A percentile compares a stretch with the other conserved stretches of the same genome.
Conservation (phyloP, 2,888 invertebrate genomes). For the Monochamus alternatus region DNA sequence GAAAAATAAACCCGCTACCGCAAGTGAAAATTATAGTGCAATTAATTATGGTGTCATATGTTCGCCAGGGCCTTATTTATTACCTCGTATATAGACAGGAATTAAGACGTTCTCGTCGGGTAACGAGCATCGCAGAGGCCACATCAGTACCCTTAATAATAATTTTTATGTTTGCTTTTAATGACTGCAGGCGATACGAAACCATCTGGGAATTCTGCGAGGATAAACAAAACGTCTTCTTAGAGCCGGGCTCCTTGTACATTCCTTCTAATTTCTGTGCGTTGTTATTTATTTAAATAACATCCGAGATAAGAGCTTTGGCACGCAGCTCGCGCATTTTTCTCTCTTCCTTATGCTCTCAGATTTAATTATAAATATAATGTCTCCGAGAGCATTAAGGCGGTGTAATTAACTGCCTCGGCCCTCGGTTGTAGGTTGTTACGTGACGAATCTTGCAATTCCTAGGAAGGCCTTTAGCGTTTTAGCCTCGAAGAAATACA, state of each 20-base stretch:
- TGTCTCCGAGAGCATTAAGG: slow-evolving; percentile 53
- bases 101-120: slow-evolving; percentile 42
- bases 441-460: slow-evolving; percentile 31
- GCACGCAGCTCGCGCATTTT: slow-evolving; percentile 47
- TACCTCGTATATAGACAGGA: slow-evolving; percentile 38
- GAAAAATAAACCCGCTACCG: slow-evolving; percentile 38
- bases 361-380: slow-evolving; percentile 56
- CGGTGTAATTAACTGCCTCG: slow-evolving; percentile 52
- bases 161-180: slow-evolving; percentile 41
- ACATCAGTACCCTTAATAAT: slow-evolving; percentile 40
- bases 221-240: slow-evolving; percentile 40
- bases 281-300: slow-evolving; percentile 52
- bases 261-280: slow-evolving; percentile 47
- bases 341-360: slow-evolving; percentile 57
- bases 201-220: slow-evolving; percentile 30
- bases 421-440: slow-evolving; percentile 38
- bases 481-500: too few species aligned
- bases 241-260: slow-evolving; percentile 29
- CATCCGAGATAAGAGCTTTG: slow-evolving; percentile 49
- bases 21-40: slow-evolving; percentile 40
- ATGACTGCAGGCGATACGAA: slow-evolving; percentile 29
- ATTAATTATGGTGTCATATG: slow-evolving; percentile 44
- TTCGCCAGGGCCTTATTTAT: slow-evolving; percentile 43
- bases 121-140: slow-evolving; percentile 39
- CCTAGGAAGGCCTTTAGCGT: slow-evolving; percentile 24